Conservation (phyloP, 2,113 vertebrate species). For the Zingel zingel region DNA sequence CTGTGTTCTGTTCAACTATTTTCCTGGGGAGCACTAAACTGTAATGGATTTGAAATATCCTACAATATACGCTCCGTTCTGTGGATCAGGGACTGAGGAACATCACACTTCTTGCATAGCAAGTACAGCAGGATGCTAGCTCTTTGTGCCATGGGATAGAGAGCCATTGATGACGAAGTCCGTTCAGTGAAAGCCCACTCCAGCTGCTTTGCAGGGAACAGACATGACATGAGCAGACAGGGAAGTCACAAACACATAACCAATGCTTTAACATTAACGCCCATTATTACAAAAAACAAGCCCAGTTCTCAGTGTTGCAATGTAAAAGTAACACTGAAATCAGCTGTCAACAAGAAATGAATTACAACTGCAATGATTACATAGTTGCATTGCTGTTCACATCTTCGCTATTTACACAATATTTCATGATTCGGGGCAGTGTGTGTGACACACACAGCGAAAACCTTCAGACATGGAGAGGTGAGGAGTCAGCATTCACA, state of each 20-base stretch:
- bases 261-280: conserved; percentile 4
- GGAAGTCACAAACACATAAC: conserved; percentile 38
- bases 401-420: conserved; percentile 15
- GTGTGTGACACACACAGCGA: conserved; percentile 11
- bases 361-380: not conserved
- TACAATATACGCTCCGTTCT: conserved; percentile 67
- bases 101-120: conserved; percentile 81
- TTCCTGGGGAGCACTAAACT: conserved; percentile 68
- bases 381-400: conserved; percentile 27
- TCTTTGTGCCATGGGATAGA: conserved; percentile 79
- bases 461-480: conserved; percentile 36
- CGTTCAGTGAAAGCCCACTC: conserved; percentile 47
- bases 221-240: conserved; percentile 50
- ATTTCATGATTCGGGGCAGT: not conserved
- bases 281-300: conserved; percentile 7
- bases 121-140: conserved; percentile 75
- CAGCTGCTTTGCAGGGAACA: conserved; percentile 62
- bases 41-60: conserved; percentile 76
- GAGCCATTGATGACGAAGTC: conserved; percentile 71
- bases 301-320: conserved; percentile 19
- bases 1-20: conserved; percentile 57
- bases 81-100: conserved; percentile 68
- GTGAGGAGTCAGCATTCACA: conserved; percentile 65
- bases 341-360: conserved; percentile 24
- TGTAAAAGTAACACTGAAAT: conserved; percentile 27